These are phyloP conservation scores for Cerastis rubricosa DNA, from an alignment of 2,888 invertebrate genomes.

Conservation along the genomic window DNA sequence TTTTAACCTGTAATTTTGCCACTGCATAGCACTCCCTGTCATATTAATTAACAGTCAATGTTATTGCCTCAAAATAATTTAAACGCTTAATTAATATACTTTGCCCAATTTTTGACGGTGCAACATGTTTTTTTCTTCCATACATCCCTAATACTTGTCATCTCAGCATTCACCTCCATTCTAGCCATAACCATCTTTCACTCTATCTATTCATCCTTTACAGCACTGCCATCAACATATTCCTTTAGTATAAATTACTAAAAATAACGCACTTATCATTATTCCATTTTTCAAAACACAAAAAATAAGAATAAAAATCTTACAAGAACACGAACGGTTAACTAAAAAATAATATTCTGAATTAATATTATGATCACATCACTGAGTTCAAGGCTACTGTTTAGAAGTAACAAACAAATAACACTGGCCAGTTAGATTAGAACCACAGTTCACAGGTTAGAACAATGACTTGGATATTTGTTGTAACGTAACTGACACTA, in stretches of 20 bases:
- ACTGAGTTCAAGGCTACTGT: conserved; percentile 18
- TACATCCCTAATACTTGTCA: neutral
- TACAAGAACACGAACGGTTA: conserved; percentile 15
- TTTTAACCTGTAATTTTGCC: neutral
- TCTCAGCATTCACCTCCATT: neutral
- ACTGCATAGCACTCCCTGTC: neutral
- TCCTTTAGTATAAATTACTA: neutral
- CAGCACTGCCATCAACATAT: neutral
- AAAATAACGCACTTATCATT: neutral
- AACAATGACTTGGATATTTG: neutral
- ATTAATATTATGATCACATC: conserved; percentile 29
- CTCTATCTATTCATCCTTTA: neutral
- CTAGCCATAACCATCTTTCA: neutral
- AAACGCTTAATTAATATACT: neutral
- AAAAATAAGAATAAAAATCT: too few relatives aligned
- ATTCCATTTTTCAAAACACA: neutral
- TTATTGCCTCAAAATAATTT: neutral
- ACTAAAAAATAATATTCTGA: conserved; percentile 24
- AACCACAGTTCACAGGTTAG: neutral
- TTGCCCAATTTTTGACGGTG: too few relatives aligned
- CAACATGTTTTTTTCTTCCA: neutral
- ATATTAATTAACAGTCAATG: neutral
- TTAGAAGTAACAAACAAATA: neutral
- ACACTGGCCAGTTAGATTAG: neutral
- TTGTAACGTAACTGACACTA: conserved; percentile 3